phyloP scores from a whole-genome alignment of 2,888 invertebrate species.

The Napeogenes sylphis region DNA sequence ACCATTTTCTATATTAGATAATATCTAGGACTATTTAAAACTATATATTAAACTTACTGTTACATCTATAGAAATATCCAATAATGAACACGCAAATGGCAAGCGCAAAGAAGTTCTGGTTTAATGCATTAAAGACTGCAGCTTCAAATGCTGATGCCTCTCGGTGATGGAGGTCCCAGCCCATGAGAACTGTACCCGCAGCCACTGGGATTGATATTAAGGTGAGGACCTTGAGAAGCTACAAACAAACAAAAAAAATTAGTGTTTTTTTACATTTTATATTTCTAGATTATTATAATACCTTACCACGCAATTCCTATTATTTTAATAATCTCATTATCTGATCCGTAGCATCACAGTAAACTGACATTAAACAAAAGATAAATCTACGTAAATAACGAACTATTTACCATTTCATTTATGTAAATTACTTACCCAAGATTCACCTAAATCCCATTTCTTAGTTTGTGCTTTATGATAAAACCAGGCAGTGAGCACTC shows the following conservation, averaged over 20 bases:
- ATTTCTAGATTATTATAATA: not conserved
- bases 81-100: slow-evolving; percentile 66
- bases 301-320: too few relatives aligned
- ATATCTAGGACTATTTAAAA: not conserved
- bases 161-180: slow-evolving; percentile 67
- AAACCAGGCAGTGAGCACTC: slow-evolving; percentile 69
- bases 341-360: not conserved
- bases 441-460: slow-evolving; percentile 64
- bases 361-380: not conserved
- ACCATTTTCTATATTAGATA: not conserved
- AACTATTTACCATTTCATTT: slow-evolving; percentile 9
- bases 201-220: slow-evolving; percentile 59
- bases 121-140: slow-evolving; percentile 64
- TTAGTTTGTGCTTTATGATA: slow-evolving; percentile 63
- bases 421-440: slow-evolving; percentile 48
- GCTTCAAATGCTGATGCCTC: slow-evolving; percentile 64
- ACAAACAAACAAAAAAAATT: slow-evolving; percentile 28
- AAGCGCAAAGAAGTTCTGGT: slow-evolving; percentile 71
- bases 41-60: slow-evolving; percentile 49
- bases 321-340: too few relatives aligned
- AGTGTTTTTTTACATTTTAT: not conserved
- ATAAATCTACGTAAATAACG: slow-evolving; percentile 5
- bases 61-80: slow-evolving; percentile 64
- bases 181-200: slow-evolving; percentile 59
- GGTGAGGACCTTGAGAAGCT: slow-evolving; percentile 59